These are phyloP conservation scores for Cichlasoma orientale DNA, from an alignment of 2,797 vertebrate species.

Conservation along the genomic window DNA sequence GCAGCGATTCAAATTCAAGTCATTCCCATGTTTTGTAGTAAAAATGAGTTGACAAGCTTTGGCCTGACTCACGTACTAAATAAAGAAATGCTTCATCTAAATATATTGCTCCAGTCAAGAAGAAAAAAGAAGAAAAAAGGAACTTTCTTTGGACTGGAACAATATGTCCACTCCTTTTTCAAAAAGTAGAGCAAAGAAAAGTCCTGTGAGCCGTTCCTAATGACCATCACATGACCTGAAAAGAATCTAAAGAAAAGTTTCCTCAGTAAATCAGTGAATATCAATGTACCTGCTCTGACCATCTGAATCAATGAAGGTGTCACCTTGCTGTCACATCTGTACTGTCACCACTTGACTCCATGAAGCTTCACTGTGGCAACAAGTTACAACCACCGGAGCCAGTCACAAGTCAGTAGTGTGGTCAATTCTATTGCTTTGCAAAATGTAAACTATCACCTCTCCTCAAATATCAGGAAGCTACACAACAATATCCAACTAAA, in stretches of 20 bases:
- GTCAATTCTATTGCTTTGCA: not conserved
- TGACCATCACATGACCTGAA: not conserved
- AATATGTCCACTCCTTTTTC: not conserved
- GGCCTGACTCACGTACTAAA: conserved; percentile 1
- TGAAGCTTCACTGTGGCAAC: not conserved
- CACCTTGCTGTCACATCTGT: not conserved
- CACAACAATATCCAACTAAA: conserved; percentile 9
- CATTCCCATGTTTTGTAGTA: conserved; percentile 27
- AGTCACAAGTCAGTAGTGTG: not conserved
- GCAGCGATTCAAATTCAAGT: conserved; percentile 61
- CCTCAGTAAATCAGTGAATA: not conserved
- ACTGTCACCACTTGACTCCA: not conserved
- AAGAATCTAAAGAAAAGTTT: not conserved
- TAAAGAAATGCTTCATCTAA: not conserved
- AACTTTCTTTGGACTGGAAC: not conserved
- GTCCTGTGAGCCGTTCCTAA: not conserved
- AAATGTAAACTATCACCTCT: conserved; percentile 9
- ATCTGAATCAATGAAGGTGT: not conserved
- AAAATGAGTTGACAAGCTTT: conserved; percentile 43
- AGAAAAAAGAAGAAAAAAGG: not conserved
- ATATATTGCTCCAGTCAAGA: not conserved
- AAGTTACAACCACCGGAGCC: not conserved
- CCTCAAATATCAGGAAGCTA: not conserved
- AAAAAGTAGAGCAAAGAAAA: conserved; percentile 15
- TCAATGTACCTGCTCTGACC: not conserved